Conservation (phyloP, 2,888 invertebrate genomes). For the Melieria picta region DNA sequence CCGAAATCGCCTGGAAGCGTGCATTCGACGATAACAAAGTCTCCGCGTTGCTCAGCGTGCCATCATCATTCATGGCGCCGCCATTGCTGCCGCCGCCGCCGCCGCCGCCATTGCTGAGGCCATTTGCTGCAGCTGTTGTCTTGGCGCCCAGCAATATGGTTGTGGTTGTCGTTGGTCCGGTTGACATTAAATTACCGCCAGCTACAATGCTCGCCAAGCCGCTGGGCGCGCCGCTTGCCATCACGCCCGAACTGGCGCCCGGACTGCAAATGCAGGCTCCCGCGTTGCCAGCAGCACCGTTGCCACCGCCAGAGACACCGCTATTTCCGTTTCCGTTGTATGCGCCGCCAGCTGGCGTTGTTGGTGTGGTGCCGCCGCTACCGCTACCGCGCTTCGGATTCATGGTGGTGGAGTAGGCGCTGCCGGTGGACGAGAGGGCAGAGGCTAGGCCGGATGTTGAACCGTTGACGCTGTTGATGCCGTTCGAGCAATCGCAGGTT, state of each 20-base stretch:
- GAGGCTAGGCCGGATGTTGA: constrained; percentile 49
- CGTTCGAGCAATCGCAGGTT: constrained; percentile 63
- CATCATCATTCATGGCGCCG: constrained; percentile 61
- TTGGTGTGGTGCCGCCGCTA: constrained; percentile 53
- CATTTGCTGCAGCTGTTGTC: constrained; percentile 52
- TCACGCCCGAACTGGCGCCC: constrained; percentile 44
- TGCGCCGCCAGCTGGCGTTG: constrained; percentile 56
- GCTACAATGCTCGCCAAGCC: constrained; percentile 57
- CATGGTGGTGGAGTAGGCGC: constrained; percentile 60
- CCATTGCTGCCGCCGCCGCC: constrained; percentile 43
- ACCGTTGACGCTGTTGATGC: constrained; percentile 54
- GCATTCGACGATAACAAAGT: constrained; percentile 90
- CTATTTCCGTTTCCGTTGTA: constrained; percentile 45
- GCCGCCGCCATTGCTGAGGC: constrained; percentile 44
- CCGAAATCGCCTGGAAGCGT: constrained; percentile 87
- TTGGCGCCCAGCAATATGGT: constrained; percentile 63
- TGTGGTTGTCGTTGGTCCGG: constrained; percentile 64
- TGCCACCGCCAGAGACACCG: constrained; percentile 46
- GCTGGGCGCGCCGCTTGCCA: constrained; percentile 40
- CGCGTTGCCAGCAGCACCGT: constrained; percentile 48
- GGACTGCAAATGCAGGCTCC: constrained; percentile 45
- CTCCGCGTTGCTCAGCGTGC: constrained; percentile 77
- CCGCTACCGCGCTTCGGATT: constrained; percentile 62
- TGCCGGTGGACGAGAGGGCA: constrained; percentile 43
- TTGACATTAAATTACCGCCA: constrained; percentile 63